These are phyloP conservation scores for Phyllotreta striolata DNA, from an alignment of 2,888 invertebrate species.

Conservation along the genomic window DNA sequence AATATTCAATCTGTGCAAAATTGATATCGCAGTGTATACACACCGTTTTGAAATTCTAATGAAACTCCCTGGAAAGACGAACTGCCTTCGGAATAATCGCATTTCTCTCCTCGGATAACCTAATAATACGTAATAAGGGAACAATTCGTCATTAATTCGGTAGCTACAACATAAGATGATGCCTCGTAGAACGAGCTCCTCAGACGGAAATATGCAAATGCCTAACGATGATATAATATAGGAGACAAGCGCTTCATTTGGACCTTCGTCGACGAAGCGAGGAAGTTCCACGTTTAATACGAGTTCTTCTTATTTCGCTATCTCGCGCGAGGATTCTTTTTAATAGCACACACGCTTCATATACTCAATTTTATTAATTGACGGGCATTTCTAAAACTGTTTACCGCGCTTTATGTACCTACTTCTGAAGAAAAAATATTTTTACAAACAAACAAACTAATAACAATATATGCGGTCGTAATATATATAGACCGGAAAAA, in stretches of 20 bases:
- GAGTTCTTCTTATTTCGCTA: too few species aligned
- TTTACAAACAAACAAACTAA: constrained; percentile 35
- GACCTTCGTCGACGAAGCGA: constrained; percentile 31
- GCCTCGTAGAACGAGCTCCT: constrained; percentile 38
- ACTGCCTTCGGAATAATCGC: constrained; percentile 48
- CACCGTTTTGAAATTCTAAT: constrained; percentile 46
- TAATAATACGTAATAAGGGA: constrained; percentile 53
- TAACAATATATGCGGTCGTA: constrained; percentile 34
- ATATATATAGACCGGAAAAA: constrained; percentile 26
- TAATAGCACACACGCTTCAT: constrained; percentile 33
- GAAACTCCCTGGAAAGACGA: constrained; percentile 45
- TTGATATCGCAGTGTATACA: constrained; percentile 34
- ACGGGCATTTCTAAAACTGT: background rate
- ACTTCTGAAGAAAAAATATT: constrained; percentile 3
- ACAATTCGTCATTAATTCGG: constrained; percentile 53
- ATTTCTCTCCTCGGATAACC: constrained; percentile 49
- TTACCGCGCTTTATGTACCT: background rate
- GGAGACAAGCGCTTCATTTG: constrained; percentile 52
- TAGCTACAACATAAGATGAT: constrained; percentile 46
- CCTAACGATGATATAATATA: constrained; percentile 49
- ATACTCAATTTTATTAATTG: constrained; percentile 50
- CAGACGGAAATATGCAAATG: constrained; percentile 52
- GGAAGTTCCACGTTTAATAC: constrained; percentile 6
- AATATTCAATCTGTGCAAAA: constrained; percentile 30
- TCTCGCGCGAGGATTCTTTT: too few species aligned